Evolutionary conservation across 1,140 invertebrate genomes (phyloP), one percentile per base, ranked within the genome.

Genomic region (Prorops nasuta): DNA sequence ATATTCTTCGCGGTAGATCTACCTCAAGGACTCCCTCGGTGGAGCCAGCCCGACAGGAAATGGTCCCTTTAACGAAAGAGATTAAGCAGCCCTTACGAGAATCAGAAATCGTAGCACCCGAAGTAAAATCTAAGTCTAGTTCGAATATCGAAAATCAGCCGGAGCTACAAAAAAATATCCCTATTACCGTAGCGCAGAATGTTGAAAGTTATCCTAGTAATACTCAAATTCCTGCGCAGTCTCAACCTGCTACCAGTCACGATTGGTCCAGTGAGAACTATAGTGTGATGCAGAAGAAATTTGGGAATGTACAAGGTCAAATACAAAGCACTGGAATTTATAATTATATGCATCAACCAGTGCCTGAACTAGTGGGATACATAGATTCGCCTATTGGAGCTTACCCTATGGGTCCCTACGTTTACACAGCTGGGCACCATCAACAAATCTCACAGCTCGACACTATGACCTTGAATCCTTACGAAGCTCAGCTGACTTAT

Each of bases 1-100:
- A 90, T 69, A 86, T 91, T 48, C 78, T 91, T 8, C 81, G 82
- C 40, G 87, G 88, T 37, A n/a, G n/a, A n/a, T 66, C 72, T 38
- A 57, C 60, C 20, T 64, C 64, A 2, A 58, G 63, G 24, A 54
- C 55, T 3, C 53, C 59, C 31, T n/a, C 49, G 0, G 48, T 58
- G 24, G 60, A 65, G 21, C 1, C 43, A 49, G 12, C 48, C 28
- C 16, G 32, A 19, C 17, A 44, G 28, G 45, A 62, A 35, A 67
- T 65, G 60, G 51, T 66, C 1, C 56, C 52, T n/a, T 15, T 63
- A 3, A 55, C 45, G 16, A 40, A 36, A 17, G 19, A 19, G 31
- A 45, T 28, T 15, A 18, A 49, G 9, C 14, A 22, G 4, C 40
- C 51, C 35, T n/a, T 14, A 24, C 28, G 21, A 16, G 17, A 28